phyloP scores from a whole-genome alignment of 2,113 vertebrate species.

The Brachionichthys hirsutus region DNA sequence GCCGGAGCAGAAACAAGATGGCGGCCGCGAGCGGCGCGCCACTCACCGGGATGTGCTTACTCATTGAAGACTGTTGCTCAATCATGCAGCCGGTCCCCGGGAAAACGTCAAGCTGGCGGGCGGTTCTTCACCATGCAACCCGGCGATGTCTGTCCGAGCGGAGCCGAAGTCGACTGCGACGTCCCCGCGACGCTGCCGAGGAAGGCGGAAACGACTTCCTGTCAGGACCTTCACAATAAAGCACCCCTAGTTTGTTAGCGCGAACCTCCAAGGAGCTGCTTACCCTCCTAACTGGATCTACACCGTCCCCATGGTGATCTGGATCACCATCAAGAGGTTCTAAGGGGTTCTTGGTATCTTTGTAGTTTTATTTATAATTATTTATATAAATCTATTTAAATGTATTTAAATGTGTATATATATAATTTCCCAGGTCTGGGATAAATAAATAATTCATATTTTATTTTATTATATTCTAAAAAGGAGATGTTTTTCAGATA shows the following conservation, averaged over 20 bases:
- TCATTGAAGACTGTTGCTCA: constrained; percentile 99
- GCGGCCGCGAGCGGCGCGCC: constrained; percentile 2
- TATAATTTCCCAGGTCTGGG: too few relatives aligned
- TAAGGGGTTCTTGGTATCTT: too few relatives aligned
- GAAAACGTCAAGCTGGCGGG: constrained; percentile 76
- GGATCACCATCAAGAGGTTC: too few relatives aligned
- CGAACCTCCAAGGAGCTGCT: too few relatives aligned
- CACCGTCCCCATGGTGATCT: too few relatives aligned
- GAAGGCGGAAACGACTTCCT: background rate
- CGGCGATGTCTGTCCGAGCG: constrained; percentile 59
- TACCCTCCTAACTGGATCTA: too few relatives aligned
- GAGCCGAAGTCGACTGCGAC: constrained; percentile 49
- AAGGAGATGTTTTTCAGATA: background rate
- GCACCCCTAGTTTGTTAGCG: too few relatives aligned
- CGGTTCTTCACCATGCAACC: constrained; percentile 80
- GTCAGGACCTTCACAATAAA: constrained; percentile 42
- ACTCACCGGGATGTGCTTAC: constrained; percentile 99
- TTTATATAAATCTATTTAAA: too few relatives aligned
- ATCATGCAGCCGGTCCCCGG: constrained; percentile 95
- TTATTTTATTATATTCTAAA: background rate
- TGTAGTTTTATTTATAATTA: too few relatives aligned
- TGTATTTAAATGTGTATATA: too few relatives aligned
- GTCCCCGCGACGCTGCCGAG: background rate
- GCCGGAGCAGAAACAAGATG: constrained; percentile 21
- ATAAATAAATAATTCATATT: too few relatives aligned